Conservation (phyloP, 2,797 vertebrate genomes). For the Anabas testudineus region DNA sequence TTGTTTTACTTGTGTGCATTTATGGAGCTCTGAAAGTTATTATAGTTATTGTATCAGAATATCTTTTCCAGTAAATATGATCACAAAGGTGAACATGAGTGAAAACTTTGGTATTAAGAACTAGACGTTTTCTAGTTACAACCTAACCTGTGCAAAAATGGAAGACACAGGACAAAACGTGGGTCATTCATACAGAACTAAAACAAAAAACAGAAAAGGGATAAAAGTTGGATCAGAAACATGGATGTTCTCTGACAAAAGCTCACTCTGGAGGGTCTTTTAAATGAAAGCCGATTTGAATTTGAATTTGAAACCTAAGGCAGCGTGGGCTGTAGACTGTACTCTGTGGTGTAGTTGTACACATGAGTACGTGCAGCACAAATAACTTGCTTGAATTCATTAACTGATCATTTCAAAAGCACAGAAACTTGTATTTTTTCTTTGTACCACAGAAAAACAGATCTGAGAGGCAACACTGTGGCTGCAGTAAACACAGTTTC, state of each 20-base stretch:
- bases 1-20: conserved; percentile 1
- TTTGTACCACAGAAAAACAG: neutral
- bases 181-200: conserved; percentile 14
- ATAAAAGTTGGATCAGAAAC: conserved; percentile 9
- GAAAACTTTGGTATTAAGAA: neutral
- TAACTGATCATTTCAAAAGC: neutral
- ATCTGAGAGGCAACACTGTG: neutral
- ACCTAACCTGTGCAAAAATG: conserved; percentile 23
- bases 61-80: conserved; percentile 8
- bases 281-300: conserved; percentile 9
- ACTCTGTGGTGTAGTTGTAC: no score
- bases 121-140: neutral
- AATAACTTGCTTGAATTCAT: neutral
- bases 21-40: neutral
- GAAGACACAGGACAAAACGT: conserved; percentile 3
- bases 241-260: neutral
- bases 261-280: neutral
- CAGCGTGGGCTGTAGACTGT: neutral
- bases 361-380: neutral
- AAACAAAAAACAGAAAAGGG: conserved; percentile 1
- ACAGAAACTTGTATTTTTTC: neutral
- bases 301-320: neutral
- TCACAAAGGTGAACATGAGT: conserved; percentile 7
- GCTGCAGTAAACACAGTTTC: conserved; percentile 27
- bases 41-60: neutral